phyloP scores from a whole-genome alignment of 2,113 vertebrate species.

The Stictonetta naevosa region DNA sequence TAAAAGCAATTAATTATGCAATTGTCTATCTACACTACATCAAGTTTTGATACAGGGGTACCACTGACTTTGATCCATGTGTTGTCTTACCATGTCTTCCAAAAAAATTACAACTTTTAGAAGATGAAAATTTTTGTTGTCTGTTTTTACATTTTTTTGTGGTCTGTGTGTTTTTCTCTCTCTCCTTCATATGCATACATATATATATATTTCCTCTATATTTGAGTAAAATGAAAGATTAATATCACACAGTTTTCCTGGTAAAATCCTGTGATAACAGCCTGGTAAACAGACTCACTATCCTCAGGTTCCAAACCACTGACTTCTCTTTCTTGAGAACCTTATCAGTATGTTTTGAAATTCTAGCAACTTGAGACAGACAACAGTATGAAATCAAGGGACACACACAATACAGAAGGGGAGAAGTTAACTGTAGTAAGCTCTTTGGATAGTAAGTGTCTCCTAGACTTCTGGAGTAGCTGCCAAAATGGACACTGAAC shows the following conservation, averaged over 20 bases:
- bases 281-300: neutral
- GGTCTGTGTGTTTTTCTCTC: neutral
- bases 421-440: neutral
- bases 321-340: neutral
- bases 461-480: neutral
- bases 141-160: neutral
- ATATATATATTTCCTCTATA: neutral
- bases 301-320: neutral
- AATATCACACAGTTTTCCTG: neutral
- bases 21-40: neutral
- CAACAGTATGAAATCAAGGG: neutral
- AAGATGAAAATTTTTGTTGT: neutral
- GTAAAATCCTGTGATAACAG: neutral
- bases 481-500: neutral
- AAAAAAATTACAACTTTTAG: neutral
- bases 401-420: neutral
- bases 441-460: neutral
- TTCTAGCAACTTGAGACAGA: neutral
- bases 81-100: neutral
- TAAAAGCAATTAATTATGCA: neutral
- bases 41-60: neutral
- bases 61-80: neutral
- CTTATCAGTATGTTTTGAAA: neutral
- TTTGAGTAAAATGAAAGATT: neutral
- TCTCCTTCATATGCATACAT: too few relatives aligned